Conservation (phyloP, 2,797 vertebrate species). For the Botia kubotai region DNA sequence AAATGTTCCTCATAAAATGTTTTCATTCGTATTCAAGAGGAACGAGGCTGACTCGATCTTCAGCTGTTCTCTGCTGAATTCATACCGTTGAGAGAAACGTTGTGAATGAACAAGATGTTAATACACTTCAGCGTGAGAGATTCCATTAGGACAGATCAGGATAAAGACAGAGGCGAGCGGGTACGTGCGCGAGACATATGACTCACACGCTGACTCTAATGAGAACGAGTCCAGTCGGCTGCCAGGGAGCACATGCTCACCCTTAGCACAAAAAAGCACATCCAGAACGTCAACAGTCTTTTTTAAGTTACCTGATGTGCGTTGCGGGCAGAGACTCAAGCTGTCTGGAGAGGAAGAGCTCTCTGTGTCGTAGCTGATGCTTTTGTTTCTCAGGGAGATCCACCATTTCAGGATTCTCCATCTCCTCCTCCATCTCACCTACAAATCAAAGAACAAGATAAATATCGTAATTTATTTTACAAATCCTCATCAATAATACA, state of each 20-base stretch:
- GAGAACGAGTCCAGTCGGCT: not conserved
- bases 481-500: no score
- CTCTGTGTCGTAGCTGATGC: slow-evolving; percentile 94
- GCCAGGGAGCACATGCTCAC: not conserved
- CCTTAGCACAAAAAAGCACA: slow-evolving; percentile 1
- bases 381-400: slow-evolving; percentile 95
- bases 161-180: slow-evolving; percentile 13
- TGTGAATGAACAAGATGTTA: slow-evolving; percentile 23
- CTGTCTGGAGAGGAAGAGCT: slow-evolving; percentile 94
- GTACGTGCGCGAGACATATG: not conserved
- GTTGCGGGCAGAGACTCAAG: slow-evolving; percentile 95
- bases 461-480: not conserved
- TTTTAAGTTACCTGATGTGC: slow-evolving; percentile 88
- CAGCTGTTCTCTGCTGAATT: slow-evolving; percentile 15
- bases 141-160: slow-evolving; percentile 28
- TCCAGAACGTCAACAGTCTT: slow-evolving; percentile 2
- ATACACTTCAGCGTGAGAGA: not conserved
- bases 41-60: not conserved
- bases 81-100: not conserved
- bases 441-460: slow-evolving; percentile 53
- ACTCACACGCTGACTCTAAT: slow-evolving; percentile 13
- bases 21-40: no score
- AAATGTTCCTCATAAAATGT: no score
- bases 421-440: slow-evolving; percentile 97
- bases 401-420: slow-evolving; percentile 94